Evolutionary conservation across 2,888 invertebrate genomes (phyloP).

Genomic region (Barypeithes pellucidus): DNA sequence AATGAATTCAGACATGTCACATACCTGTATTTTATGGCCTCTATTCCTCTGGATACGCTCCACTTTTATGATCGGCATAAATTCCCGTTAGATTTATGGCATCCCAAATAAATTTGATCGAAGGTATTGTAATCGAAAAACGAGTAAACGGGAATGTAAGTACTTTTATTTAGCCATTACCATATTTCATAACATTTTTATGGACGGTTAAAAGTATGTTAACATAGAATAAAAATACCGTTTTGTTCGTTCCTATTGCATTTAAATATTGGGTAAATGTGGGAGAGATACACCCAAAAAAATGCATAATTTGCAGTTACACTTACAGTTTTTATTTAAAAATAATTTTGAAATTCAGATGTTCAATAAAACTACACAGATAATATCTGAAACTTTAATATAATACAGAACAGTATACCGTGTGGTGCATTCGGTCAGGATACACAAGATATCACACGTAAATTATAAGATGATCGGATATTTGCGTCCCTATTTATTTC

Average conservation of each 20-base stretch:
- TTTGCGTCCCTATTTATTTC: no score
- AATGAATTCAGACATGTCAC: constrained; percentile 17
- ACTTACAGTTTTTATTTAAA: no score
- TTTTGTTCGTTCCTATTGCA: neutral
- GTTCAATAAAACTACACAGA: no score
- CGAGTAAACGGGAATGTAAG: constrained; percentile 38
- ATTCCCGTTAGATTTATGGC: constrained; percentile 46
- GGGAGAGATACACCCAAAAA: no score
- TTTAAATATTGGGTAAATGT: no score
- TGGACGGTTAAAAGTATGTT: constrained; percentile 16
- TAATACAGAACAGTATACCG: no score
- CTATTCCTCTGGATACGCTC: constrained; percentile 8
- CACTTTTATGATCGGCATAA: constrained; percentile 43
- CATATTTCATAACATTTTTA: constrained; percentile 36
- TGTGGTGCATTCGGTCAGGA: no score
- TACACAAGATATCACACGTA: no score
- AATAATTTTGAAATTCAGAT: no score
- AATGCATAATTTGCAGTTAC: no score
- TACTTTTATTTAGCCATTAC: constrained; percentile 42
- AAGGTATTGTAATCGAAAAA: constrained; percentile 45
- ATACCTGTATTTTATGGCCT: constrained; percentile 22
- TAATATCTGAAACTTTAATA: no score
- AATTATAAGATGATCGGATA: no score
- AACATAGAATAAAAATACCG: neutral
- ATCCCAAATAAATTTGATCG: constrained; percentile 46